Evolutionary conservation across 2,797 vertebrate genomes (phyloP), one percentile per base, ranked within the genome.

Genomic region (Graptemys geographica): DNA sequence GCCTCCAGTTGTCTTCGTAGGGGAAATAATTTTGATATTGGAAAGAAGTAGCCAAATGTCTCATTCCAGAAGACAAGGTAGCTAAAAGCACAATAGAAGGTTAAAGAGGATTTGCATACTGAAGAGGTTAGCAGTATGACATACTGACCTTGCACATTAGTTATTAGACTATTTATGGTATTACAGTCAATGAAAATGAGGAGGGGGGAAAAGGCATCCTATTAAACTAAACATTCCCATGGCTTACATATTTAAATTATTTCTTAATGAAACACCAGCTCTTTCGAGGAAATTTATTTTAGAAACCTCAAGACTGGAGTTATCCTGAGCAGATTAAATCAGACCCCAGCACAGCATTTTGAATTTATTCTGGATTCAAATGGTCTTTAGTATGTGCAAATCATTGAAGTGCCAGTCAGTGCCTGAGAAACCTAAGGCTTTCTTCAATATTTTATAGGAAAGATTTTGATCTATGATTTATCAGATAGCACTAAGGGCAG

Each of bases 381-480:
- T 78, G 16, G 52, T 92, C 88, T 96, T 98, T 96, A 96, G 90
- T 94, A 96, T 95, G 97, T 93, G 86, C 81, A 97, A 97, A 95
- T 97, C 95, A 97, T 97, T 98, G 95, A 97, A 96, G 96, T 90
- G 44, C 18, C 92, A 90, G 84, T 90, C 84, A 94, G 57, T 83
- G 85, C 95, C 92, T 89, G 88, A 96, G 87, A 92, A 97, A 57
- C 96, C 33, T 82, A 93, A 96, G 84, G 19, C 83, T 97, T 90
- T 69, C 53, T 97, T 98, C 97, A 98, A 97, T 98, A 98, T 98
- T 98, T 98, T 95, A 98, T 97, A 94, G 89, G 88, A 95, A 80
- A 84, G 89, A 97, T 98, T 98, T 98, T 98, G 97, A 98, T 98
- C 96, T 97, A 97, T 98, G 98, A 98, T 98, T 98, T 98, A 97